Conservation (phyloP, 2,113 vertebrate genomes). For the Semnopithecus entellus region DNA sequence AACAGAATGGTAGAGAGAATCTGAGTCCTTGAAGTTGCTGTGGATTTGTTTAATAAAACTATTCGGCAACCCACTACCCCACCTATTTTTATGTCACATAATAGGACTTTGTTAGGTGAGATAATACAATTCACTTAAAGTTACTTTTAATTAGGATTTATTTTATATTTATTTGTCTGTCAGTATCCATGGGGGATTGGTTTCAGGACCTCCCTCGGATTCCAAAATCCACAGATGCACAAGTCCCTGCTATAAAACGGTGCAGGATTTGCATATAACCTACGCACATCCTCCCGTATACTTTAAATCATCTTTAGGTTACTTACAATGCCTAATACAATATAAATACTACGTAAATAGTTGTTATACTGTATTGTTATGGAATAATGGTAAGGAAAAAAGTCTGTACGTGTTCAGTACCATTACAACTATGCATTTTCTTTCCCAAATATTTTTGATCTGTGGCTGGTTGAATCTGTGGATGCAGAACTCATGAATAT, state of each 20-base stretch:
- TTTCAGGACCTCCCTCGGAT: not conserved
- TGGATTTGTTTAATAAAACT: not conserved
- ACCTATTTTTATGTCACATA: not conserved
- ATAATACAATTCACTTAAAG: not conserved
- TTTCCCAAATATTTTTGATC: not conserved
- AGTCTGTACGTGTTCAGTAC: not conserved
- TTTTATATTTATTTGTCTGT: not conserved
- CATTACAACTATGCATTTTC: not conserved
- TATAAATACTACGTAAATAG: too few species aligned
- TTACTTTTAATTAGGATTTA: not conserved
- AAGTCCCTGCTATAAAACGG: too few species aligned
- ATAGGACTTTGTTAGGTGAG: not conserved
- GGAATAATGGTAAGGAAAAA: not conserved
- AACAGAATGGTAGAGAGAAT: not conserved
- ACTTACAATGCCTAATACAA: too few species aligned
- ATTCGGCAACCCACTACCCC: not conserved
- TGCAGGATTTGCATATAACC: too few species aligned
- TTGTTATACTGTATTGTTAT: too few species aligned
- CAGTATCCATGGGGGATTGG: not conserved
- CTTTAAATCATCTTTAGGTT: too few species aligned
- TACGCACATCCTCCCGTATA: too few species aligned
- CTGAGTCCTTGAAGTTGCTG: not conserved
- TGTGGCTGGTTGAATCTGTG: not conserved
- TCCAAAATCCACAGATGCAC: not conserved
- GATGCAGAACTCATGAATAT: not conserved